These are phyloP conservation scores for Tuberolachnus salignus DNA, from an alignment of 2,888 invertebrate species.

Conservation along the genomic window DNA sequence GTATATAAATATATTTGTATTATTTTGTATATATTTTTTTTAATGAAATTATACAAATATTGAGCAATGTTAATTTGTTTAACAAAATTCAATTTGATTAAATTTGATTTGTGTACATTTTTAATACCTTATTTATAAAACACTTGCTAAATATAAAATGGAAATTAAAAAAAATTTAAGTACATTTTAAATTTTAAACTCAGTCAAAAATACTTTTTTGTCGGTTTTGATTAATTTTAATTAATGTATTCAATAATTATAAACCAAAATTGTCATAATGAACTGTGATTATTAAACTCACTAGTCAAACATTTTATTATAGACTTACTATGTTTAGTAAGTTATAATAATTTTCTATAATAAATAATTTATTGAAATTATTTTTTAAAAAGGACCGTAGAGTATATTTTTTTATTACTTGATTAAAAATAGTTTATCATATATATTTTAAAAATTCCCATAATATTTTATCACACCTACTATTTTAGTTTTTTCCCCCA, in stretches of 20 bases:
- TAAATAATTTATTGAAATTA: neutral
- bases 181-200: neutral
- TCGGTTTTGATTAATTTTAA: neutral
- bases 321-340: neutral
- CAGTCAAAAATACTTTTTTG: neutral
- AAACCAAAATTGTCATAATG: too few relatives aligned
- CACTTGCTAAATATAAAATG: slow-evolving; percentile 1
- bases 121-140: slow-evolving; percentile 10
- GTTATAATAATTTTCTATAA: neutral
- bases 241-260: neutral
- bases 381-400: neutral
- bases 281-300: neutral
- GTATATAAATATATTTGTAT: slow-evolving; percentile 36
- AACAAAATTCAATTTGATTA: slow-evolving; percentile 4
- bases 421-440: neutral
- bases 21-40: slow-evolving; percentile 27
- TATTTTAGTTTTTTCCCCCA: slow-evolving; percentile 19
- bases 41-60: slow-evolving; percentile 34
- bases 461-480: slow-evolving; percentile 9
- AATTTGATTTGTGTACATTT: slow-evolving; percentile 28
- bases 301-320: neutral
- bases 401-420: neutral
- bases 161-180: neutral
- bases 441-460: neutral
- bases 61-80: slow-evolving; percentile 40